A percentile compares a stretch with the other conserved stretches of the same genome.
These are phyloP conservation scores for Xenopus petersii DNA, from an alignment of 2,797 vertebrate species.

Conservation along the genomic window DNA sequence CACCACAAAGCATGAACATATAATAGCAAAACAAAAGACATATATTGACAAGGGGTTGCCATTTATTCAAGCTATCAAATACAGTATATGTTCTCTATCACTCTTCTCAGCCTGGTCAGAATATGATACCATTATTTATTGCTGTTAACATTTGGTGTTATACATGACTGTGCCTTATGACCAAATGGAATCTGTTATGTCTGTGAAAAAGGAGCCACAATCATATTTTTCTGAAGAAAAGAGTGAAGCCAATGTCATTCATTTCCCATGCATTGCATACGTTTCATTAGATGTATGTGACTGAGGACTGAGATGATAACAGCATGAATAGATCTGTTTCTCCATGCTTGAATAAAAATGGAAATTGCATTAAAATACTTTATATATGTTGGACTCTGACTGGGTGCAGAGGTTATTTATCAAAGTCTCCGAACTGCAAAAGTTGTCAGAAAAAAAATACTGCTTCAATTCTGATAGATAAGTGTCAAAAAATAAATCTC, in stretches of 20 bases:
- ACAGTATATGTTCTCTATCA: not conserved
- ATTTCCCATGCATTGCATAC: constrained; percentile 25
- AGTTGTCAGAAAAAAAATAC: not conserved
- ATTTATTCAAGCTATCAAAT: not conserved
- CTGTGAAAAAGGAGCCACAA: constrained; percentile 12
- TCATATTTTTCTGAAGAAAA: constrained; percentile 17
- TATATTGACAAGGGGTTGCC: not conserved
- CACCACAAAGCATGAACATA: not conserved
- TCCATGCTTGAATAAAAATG: constrained; percentile 35
- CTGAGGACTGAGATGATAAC: constrained; percentile 39
- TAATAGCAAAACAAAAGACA: not conserved
- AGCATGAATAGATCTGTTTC: constrained; percentile 24
- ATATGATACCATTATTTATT: not conserved
- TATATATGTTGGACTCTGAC: constrained; percentile 10
- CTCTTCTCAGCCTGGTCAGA: constrained; percentile 1
- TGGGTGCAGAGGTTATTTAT: constrained; percentile 31
- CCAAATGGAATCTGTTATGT: constrained; percentile 7
- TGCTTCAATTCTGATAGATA: constrained; percentile 8
- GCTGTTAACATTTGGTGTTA: not conserved
- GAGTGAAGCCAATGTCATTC: constrained; percentile 29
- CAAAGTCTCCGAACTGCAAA: constrained; percentile 21
- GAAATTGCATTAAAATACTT: constrained; percentile 34
- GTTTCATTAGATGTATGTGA: constrained; percentile 44
- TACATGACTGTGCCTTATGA: not conserved
- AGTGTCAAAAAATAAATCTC: constrained; percentile 6